Evolutionary conservation across 2,113 vertebrate species (phyloP).

Genomic region (Mandrillus leucophaeus): DNA sequence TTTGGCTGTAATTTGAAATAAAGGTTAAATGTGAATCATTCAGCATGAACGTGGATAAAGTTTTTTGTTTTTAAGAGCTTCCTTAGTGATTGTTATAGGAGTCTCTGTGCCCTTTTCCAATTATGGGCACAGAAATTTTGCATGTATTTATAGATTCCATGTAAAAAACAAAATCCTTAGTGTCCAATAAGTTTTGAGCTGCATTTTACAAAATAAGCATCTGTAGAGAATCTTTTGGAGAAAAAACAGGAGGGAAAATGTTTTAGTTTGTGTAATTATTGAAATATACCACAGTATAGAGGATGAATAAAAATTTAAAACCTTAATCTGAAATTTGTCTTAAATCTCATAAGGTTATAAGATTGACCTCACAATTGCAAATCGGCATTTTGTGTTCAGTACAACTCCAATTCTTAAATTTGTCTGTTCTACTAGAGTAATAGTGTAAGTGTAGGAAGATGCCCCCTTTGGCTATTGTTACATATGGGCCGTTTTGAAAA

Average conservation of each 20-base stretch:
- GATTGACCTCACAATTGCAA: background rate
- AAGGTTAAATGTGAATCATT: constrained; percentile 33
- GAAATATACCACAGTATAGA: background rate
- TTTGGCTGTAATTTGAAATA: constrained; percentile 22
- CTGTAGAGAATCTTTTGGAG: background rate
- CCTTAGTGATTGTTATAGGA: background rate
- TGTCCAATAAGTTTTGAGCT: constrained; percentile 55
- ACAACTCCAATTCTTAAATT: background rate
- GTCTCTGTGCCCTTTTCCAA: background rate
- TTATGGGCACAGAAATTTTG: constrained; percentile 29
- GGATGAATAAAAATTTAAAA: background rate
- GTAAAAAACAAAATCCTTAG: constrained; percentile 56
- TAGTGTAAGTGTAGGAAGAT: background rate
- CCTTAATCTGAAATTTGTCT: constrained; percentile 30
- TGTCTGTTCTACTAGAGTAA: background rate
- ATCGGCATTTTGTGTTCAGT: background rate
- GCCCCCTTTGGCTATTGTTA: background rate
- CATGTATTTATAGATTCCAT: background rate
- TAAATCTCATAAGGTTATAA: background rate
- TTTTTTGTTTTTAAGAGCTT: background rate
- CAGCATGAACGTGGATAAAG: background rate
- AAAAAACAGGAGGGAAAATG: background rate
- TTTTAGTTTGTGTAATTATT: constrained; percentile 21
- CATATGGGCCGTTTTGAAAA: background rate
- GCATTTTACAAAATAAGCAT: background rate